phyloP scores from a whole-genome alignment of 30 jellyfish, hydroid and myxozoan genomes.

The Hydractinia echinata region DNA sequence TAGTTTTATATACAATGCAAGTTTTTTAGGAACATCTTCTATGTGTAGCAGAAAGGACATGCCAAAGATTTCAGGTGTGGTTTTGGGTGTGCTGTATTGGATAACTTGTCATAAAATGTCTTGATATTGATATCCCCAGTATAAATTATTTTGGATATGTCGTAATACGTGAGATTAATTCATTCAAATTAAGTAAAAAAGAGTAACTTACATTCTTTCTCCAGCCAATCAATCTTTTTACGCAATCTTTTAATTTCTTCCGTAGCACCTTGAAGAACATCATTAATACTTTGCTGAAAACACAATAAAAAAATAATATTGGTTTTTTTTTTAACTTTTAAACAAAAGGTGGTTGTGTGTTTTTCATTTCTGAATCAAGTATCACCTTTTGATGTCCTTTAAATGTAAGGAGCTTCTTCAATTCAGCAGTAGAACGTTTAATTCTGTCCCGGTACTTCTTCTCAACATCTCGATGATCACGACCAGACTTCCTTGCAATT shows the following conservation, averaged over 20 bases:
- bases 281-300: not conserved
- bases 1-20: too few species aligned
- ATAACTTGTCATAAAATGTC: too few species aligned
- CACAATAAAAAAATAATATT: not conserved
- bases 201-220: not conserved
- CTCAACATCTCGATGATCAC: constrained; percentile 7
- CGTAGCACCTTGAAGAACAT: constrained; percentile 1
- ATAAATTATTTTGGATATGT: too few species aligned
- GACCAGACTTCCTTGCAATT: not conserved
- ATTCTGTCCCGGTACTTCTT: not conserved
- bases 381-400: constrained; percentile 7
- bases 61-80: too few species aligned
- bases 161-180: too few species aligned
- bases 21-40: too few species aligned
- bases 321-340: not conserved
- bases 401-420: not conserved
- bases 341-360: too few species aligned
- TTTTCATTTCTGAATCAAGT: not conserved
- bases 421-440: not conserved
- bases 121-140: too few species aligned
- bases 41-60: too few species aligned
- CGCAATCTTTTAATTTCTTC: constrained; percentile 15
- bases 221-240: not conserved
- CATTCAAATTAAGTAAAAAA: not conserved
- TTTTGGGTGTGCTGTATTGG: too few species aligned